Percentiles rank a stretch among this genome's conserved stretches.
These are phyloP conservation scores for Sphinx pinastri DNA, from an alignment of 2,888 invertebrate genomes.

Conservation along the genomic window DNA sequence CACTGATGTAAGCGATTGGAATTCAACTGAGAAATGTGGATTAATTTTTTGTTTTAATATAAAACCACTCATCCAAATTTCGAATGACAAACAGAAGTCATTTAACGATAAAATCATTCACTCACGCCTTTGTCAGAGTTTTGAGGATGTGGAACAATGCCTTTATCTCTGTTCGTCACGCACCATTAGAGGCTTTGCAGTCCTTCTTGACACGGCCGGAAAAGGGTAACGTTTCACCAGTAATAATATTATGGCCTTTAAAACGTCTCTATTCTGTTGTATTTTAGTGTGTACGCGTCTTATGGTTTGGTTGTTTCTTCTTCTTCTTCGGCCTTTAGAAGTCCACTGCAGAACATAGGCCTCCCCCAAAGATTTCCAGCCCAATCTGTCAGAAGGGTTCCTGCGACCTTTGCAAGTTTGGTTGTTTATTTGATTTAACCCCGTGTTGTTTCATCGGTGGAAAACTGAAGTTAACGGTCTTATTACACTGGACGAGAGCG, in stretches of 20 bases:
- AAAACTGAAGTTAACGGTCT: no score
- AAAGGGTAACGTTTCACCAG: conserved; percentile 31
- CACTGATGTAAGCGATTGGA: no score
- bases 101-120: neutral
- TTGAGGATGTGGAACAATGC: neutral
- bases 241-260: conserved; percentile 26
- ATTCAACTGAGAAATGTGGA: no score
- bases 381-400: no score
- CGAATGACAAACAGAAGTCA: neutral
- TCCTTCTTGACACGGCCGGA: conserved; percentile 12
- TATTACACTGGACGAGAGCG: no score
- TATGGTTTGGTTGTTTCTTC: neutral
- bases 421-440: neutral
- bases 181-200: conserved; percentile 30
- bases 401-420: no score
- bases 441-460: no score
- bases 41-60: no score
- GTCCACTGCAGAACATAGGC: no score
- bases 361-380: no score
- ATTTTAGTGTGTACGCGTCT: conserved; percentile 21
- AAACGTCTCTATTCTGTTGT: conserved; percentile 7
- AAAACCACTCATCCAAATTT: no score
- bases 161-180: conserved; percentile 31
- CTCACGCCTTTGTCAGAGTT: neutral
- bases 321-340: no score